A percentile compares a stretch with the other conserved stretches of the same genome.
These are phyloP conservation scores for Polyodon spathula DNA, from an alignment of 2,113 vertebrate species.

Conservation along the genomic window DNA sequence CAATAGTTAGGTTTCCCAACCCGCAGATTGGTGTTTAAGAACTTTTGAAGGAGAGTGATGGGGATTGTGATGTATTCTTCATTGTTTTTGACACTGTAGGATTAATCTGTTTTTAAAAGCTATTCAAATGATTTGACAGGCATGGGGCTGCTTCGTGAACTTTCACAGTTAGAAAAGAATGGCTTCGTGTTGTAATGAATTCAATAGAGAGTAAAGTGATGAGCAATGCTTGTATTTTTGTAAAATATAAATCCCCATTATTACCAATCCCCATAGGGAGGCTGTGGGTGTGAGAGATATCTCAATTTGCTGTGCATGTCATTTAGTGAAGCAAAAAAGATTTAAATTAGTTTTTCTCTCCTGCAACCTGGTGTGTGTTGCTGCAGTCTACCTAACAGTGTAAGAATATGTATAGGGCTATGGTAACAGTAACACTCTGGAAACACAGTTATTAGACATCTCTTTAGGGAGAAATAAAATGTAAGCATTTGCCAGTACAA, in stretches of 20 bases:
- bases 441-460: no score
- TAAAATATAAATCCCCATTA: constrained; percentile 14
- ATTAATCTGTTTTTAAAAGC: constrained; percentile 1
- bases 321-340: constrained; percentile 5
- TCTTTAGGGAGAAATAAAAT: no score
- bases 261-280: neutral
- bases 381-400: neutral
- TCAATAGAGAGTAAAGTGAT: neutral
- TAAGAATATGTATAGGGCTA: no score
- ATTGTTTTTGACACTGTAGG: neutral
- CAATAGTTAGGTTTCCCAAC: no score
- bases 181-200: constrained; percentile 1
- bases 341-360: neutral
- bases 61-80: no score
- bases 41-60: no score
- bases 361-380: neutral
- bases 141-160: neutral
- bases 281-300: constrained; percentile 14
- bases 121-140: neutral
- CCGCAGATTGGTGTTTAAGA: no score
- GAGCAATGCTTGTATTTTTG: neutral
- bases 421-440: no score
- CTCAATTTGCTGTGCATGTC: constrained; percentile 7
- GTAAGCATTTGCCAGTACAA: no score
- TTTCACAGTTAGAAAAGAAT: neutral